These are phyloP conservation scores for Melinaea menophilus DNA, from an alignment of 2,888 invertebrate genomes.

Conservation along the genomic window DNA sequence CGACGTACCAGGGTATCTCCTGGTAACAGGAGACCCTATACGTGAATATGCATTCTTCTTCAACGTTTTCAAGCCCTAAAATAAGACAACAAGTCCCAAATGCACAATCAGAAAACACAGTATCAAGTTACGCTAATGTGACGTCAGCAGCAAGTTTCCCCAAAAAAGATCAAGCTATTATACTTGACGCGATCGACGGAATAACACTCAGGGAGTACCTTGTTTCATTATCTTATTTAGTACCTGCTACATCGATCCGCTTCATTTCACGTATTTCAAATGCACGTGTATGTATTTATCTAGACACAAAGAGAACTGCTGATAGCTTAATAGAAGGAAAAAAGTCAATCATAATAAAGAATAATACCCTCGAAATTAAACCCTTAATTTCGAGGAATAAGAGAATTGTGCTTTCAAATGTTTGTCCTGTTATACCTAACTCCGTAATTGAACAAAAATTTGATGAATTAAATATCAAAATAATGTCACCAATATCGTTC, in stretches of 20 bases:
- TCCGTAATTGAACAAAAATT: constrained; percentile 20
- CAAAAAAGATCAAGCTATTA: constrained; percentile 32
- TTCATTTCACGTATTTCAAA: constrained; percentile 28
- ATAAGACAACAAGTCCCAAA: too few species aligned
- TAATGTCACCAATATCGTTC: constrained; percentile 18
- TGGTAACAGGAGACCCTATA: too few species aligned
- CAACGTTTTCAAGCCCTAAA: too few species aligned
- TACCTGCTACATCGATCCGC: constrained; percentile 17
- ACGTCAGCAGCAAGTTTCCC: constrained; percentile 17
- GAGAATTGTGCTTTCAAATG: constrained; percentile 30
- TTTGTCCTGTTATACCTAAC: constrained; percentile 27
- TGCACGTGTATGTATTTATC: constrained; percentile 24
- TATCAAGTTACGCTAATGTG: constrained; percentile 1
- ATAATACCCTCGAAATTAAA: constrained; percentile 26
- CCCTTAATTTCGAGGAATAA: constrained; percentile 30
- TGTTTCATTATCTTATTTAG: constrained; percentile 15
- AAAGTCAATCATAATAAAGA: constrained; percentile 14
- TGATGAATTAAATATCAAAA: constrained; percentile 16
- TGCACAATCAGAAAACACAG: too few species aligned
- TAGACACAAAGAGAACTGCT: constrained; percentile 24
- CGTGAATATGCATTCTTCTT: too few species aligned
- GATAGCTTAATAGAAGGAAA: constrained; percentile 19
- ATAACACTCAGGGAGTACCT: constrained; percentile 23
- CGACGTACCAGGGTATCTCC: too few species aligned
- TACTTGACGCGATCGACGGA: constrained; percentile 28